phyloP scores from a whole-genome alignment of 2,888 invertebrate species.

The Horisme vitalbata region DNA sequence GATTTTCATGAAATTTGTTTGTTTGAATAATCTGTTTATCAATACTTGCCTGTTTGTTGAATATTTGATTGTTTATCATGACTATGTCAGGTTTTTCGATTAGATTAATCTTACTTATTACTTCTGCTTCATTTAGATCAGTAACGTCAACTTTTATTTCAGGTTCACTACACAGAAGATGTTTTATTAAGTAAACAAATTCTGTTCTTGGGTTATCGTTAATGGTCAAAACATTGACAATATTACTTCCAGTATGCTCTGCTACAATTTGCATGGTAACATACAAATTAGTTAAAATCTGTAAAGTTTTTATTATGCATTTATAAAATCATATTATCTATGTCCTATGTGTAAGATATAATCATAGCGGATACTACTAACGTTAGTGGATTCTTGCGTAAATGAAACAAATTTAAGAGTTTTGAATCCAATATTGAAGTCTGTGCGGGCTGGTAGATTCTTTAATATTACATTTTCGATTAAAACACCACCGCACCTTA shows the following conservation, averaged over 20 bases:
- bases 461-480: constrained; percentile 45
- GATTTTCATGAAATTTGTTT: not conserved
- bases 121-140: not conserved
- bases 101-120: not conserved
- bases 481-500: constrained; percentile 55
- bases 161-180: constrained; percentile 3
- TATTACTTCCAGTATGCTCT: not conserved
- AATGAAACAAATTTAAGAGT: constrained; percentile 26
- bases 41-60: constrained; percentile 4
- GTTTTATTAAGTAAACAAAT: not conserved
- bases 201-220: not conserved
- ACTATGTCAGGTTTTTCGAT: constrained; percentile 9
- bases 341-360: too few relatives aligned
- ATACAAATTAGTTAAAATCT: constrained; percentile 13
- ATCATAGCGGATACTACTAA: not conserved
- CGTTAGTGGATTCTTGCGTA: constrained; percentile 4
- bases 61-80: not conserved
- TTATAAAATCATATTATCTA: too few relatives aligned
- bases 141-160: constrained; percentile 6
- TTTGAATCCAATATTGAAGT: constrained; percentile 44
- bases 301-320: not conserved
- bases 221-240: constrained; percentile 4
- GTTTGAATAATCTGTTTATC: not conserved
- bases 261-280: constrained; percentile 13
- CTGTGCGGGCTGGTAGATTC: constrained; percentile 39